phyloP scores from a whole-genome alignment of 2,113 vertebrate species.

The Serilophus lunatus region DNA sequence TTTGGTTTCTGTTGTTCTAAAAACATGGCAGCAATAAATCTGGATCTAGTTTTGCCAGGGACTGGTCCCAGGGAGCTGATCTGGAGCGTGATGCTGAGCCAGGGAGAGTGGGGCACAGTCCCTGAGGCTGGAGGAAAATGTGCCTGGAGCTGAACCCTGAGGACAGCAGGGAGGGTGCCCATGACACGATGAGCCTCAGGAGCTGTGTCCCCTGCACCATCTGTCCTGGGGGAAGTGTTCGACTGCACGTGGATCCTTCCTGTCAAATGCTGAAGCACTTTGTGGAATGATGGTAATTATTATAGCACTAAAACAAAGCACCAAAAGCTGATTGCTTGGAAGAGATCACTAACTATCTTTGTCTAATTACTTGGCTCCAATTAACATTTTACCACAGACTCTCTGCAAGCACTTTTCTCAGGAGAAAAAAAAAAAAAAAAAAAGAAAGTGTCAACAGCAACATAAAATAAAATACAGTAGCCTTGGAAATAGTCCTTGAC shows the following conservation, averaged over 20 bases:
- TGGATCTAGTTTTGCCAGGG: not conserved
- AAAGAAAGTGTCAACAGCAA: not conserved
- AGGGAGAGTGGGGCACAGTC: not conserved
- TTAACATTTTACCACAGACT: slow-evolving; percentile 51
- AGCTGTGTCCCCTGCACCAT: rapidly evolving
- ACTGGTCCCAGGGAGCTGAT: not conserved
- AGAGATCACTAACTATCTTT: slow-evolving; percentile 61
- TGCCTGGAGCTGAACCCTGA: not conserved
- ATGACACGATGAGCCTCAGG: rapidly evolving
- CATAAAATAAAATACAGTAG: not conserved
- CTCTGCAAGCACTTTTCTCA: slow-evolving; percentile 9
- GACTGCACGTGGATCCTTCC: not conserved
- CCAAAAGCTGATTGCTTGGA: slow-evolving; percentile 42
- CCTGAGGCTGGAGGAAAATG: not conserved
- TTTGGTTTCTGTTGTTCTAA: not conserved
- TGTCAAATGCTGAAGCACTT: not conserved
- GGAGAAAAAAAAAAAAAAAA: not conserved
- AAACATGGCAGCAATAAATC: not conserved
- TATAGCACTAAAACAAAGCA: slow-evolving; percentile 46
- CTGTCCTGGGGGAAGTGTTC: not conserved
- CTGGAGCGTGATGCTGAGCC: not conserved
- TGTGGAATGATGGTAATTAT: slow-evolving; percentile 16
- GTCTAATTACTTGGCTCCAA: slow-evolving; percentile 66
- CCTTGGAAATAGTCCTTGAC: not conserved
- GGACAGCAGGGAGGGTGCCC: not conserved